A percentile compares a stretch with the other conserved stretches of the same genome.
These are phyloP conservation scores for Gymnopithys bicolor DNA, from an alignment of 2,797 vertebrate genomes.

Conservation along the genomic window DNA sequence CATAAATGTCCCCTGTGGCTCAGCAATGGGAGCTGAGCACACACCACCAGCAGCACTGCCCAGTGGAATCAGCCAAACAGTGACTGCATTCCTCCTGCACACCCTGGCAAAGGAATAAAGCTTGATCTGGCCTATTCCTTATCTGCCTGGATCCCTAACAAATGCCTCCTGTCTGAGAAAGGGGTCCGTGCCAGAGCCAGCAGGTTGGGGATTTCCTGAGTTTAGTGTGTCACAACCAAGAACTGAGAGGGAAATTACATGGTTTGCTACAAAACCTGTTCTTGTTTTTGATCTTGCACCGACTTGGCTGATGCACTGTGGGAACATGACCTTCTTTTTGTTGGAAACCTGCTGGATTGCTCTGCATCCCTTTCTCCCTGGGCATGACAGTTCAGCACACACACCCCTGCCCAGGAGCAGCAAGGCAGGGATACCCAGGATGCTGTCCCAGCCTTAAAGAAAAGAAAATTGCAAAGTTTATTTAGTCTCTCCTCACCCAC, in stretches of 20 bases:
- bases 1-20: not conserved
- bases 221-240: not conserved
- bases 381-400: not conserved
- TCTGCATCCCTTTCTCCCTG: not conserved
- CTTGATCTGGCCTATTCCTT: not conserved
- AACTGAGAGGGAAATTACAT: fast-evolving
- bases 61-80: not conserved
- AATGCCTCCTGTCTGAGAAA: not conserved
- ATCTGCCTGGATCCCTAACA: not conserved
- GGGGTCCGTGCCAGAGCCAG: not conserved
- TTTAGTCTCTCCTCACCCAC: not conserved
- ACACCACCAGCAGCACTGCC: not conserved
- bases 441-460: not conserved
- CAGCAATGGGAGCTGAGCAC: not conserved
- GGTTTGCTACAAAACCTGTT: not conserved
- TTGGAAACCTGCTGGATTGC: not conserved
- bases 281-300: not conserved
- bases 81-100: not conserved
- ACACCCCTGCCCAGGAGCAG: not conserved
- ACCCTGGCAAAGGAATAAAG: not conserved
- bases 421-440: not conserved
- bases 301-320: not conserved
- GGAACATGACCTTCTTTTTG: not conserved
- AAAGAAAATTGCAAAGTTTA: not conserved
- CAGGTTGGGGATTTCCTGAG: not conserved